Evolutionary conservation across 2,113 vertebrate genomes (phyloP), one percentile per base, ranked within the genome.

Genomic region (Scartelaos histophorus): DNA sequence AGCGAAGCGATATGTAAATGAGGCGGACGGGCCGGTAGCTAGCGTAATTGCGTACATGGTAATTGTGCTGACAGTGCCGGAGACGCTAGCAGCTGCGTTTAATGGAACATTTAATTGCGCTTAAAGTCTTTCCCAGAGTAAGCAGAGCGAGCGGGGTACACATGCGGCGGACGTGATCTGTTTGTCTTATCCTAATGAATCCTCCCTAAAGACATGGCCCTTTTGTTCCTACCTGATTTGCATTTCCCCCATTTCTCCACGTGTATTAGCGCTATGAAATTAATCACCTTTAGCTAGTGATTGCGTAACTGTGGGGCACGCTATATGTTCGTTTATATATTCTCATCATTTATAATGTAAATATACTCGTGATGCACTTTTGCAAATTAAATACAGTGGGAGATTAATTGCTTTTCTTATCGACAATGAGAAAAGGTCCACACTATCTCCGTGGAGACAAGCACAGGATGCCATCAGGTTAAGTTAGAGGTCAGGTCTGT

Each of bases 51-150:
- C 81, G 70, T 76, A 79, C 75, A 75, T 85, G 83, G 82, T 87
- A 87, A 87, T 90, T 88, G 77, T 84, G 90, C 91, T 89, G 91
- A 91, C 87, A 87, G 62, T 85, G 85, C 83, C 73, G 69, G 75
- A 89, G 89, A 85, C 79, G 82, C 78, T 70, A 89, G 87, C 85
- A 89, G 90, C 85, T 89, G 86, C 78, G 88, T 90, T 91, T 92
- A 90, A 92, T 90, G 87, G 84, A 83, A 90, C 82, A 83, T 86
- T 89, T 89, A 89, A 92, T 91, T 90, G 85, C 76, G 81, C 82
- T 90, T 88, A 76, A 82, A 88, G 84, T 80, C 74, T 78, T 80
- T 88, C 68, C 75, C 76, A 71, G 81, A 90, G 86, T 85, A 91
- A 89, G 80, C 85, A 84, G 62, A 85, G 85, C 78, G 78, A 51